These are phyloP conservation scores for Diachrysia chrysitis DNA, from an alignment of 2,888 invertebrate genomes.

Conservation along the genomic window DNA sequence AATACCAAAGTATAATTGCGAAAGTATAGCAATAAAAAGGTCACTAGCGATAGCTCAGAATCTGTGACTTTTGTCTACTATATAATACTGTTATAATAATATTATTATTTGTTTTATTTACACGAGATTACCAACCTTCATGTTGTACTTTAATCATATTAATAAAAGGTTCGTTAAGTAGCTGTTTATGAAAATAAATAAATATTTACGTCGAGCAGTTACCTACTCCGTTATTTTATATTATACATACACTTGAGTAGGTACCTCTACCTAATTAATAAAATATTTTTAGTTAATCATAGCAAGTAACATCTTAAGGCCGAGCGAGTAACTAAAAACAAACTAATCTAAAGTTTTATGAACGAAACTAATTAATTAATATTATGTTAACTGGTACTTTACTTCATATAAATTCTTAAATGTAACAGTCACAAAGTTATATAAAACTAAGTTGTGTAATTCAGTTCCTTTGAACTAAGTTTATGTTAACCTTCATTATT, in stretches of 20 bases:
- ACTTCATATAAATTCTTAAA: too few species aligned
- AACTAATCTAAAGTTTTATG: too few species aligned
- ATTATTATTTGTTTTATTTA: neutral
- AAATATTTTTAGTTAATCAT: too few species aligned
- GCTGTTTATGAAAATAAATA: neutral
- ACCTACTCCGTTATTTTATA: too few species aligned
- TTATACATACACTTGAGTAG: too few species aligned
- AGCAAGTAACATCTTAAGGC: too few species aligned
- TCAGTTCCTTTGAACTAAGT: neutral
- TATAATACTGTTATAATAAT: neutral
- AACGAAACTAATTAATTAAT: too few species aligned
- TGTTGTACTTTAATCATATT: neutral
- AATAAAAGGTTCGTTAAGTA: neutral
- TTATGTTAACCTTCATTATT: neutral
- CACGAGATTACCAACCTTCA: neutral
- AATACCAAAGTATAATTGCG: conserved; percentile 3
- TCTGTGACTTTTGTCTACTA: neutral
- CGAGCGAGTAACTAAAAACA: too few species aligned
- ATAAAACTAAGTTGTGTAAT: neutral
- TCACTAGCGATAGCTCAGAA: neutral
- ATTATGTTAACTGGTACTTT: too few species aligned
- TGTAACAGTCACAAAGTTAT: too few species aligned
- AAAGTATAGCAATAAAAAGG: conserved; percentile 2
- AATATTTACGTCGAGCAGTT: too few species aligned
- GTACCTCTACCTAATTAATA: too few species aligned